Base-by-base conservation (phyloP, 1,140 invertebrate species). In the Andrena cerasifolii region DNA sequence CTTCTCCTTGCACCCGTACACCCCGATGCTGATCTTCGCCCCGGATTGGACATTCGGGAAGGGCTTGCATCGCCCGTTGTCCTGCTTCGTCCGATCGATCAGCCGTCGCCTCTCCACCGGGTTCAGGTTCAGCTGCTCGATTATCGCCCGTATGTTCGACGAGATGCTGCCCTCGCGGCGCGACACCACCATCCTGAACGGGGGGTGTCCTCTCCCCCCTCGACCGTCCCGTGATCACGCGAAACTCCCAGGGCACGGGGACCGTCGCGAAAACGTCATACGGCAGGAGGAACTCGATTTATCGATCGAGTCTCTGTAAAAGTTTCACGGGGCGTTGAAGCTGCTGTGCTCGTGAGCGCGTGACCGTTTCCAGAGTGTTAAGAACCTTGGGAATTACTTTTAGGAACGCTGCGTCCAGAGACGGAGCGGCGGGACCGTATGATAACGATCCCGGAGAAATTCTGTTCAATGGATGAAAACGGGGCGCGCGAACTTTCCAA, bases 141-240 rank as follows among this genome's bases (percentile, higher is more conserved):
- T 92, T 85, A 92, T 92, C 75, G 91, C 92, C 28, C 91, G 84
- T 40, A 93, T 93, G 75, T 92, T 92, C 10, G 91, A 88, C 53
- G 91, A 92, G 68, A 93, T 93, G 73, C 79, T 87, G 6, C 82
- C 81, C 76, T 92, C 91, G 61, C 89, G 88, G 49, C 88, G 91
- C 16, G 91, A 92, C 85, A 92, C 87, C 28, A 93, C 91, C 92
- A 92, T 92, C 61, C 79, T 90, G 66, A n/a, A 14, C 8, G 14
- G 6, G 6, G 3, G 45, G 0, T 16, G 0, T 36, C 28, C 31
- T 24, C 49, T n/a, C 26, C 8, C 7, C 2, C 18, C 2, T 68
- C 53, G 74, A 36, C 56, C 10, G 8, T 53, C 3, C 7, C 26
- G 33, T 31, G 59, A 21, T 21, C 14, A 65, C 36, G 24, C 12